phyloP scores from a whole-genome alignment of 2,888 invertebrate genomes.

The Cryptocheilus praepositus region DNA sequence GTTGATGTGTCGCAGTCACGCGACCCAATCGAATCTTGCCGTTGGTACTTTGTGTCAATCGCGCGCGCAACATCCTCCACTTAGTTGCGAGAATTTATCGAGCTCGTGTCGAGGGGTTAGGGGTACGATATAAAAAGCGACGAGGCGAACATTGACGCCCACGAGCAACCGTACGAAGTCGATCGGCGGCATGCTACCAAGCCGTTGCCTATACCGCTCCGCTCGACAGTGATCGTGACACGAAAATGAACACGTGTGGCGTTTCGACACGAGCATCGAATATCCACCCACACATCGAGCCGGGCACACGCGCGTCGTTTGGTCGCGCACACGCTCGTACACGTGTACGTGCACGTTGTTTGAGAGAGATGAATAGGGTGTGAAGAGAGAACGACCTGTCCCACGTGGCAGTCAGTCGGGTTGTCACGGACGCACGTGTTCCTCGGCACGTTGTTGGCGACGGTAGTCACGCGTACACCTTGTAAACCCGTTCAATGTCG shows the following conservation, averaged over 20 bases:
- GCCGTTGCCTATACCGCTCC: not conserved
- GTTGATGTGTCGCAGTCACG: too few relatives aligned
- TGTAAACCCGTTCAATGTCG: constrained; percentile 62
- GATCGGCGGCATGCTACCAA: constrained; percentile 17
- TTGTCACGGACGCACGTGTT: constrained; percentile 56
- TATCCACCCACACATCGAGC: constrained; percentile 30
- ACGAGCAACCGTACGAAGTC: constrained; percentile 21
- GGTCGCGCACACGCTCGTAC: constrained; percentile 21
- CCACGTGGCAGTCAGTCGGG: constrained; percentile 42
- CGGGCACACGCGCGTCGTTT: constrained; percentile 33
- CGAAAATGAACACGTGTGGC: constrained; percentile 48
- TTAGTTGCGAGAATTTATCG: too few relatives aligned
- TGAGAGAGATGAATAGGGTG: too few relatives aligned
- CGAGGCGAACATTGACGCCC: not conserved
- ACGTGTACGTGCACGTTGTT: constrained; percentile 12
- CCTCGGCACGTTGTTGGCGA: constrained; percentile 52
- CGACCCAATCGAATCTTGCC: too few relatives aligned
- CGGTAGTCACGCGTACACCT: constrained; percentile 60
- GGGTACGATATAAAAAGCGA: too few relatives aligned
- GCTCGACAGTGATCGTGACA: constrained; percentile 27
- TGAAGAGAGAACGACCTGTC: constrained; percentile 23
- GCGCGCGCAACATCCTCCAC: not conserved
- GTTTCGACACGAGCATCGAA: constrained; percentile 37
- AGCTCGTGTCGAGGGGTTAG: too few relatives aligned
- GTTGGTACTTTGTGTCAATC: constrained; percentile 11